A percentile compares a stretch with the other conserved stretches of the same genome.
phyloP scores from a whole-genome alignment of 2,797 vertebrate genomes.

The Carcharodon carcharias region DNA sequence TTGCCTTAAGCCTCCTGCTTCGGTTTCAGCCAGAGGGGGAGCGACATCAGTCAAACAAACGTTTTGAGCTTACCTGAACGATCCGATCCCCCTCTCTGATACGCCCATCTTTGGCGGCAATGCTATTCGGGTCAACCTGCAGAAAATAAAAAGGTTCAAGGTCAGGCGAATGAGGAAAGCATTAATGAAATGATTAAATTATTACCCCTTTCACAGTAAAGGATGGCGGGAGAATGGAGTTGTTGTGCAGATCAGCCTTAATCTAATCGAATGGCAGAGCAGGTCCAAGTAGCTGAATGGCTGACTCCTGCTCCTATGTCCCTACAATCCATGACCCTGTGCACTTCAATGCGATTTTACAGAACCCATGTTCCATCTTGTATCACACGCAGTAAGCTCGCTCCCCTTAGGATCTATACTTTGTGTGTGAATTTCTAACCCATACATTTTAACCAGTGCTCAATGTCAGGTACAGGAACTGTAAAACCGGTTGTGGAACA shows the following conservation, averaged over 20 bases:
- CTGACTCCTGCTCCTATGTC: background rate
- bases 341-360: background rate
- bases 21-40: background rate
- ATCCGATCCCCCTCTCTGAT: slow-evolving; percentile 92
- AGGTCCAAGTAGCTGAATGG: background rate
- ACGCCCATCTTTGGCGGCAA: slow-evolving; percentile 84
- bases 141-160: background rate
- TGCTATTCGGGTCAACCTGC: slow-evolving; percentile 88
- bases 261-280: background rate
- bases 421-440: background rate
- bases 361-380: background rate
- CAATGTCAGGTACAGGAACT: background rate
- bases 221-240: background rate
- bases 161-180: background rate
- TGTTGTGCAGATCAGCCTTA: background rate
- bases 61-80: slow-evolving; percentile 69
- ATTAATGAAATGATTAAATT: background rate
- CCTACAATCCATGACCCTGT: background rate
- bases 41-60: background rate
- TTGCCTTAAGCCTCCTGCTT: background rate
- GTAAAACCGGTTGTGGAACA: background rate
- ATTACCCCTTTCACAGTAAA: background rate
- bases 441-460: background rate
- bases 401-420: background rate
- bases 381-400: background rate